These are phyloP conservation scores for Dendronephthya gigantea DNA, from an alignment of 64 coral and sea anemone genomes.

Conservation along the genomic window DNA sequence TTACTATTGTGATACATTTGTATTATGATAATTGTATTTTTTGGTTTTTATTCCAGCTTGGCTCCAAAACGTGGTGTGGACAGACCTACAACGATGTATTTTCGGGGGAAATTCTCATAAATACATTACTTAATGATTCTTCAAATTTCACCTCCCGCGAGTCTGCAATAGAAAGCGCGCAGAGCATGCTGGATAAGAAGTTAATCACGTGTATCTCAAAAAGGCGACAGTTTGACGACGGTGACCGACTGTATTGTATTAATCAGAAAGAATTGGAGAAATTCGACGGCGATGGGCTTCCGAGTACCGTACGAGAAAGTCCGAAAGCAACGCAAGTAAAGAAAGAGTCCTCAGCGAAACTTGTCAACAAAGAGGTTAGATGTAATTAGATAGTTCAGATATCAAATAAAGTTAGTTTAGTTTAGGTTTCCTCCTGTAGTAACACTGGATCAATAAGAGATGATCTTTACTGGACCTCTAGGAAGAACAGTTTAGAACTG, in stretches of 20 bases:
- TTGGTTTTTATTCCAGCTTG: slow-evolving; percentile 18
- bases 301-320: not conserved
- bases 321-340: not conserved
- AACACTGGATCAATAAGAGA: too few relatives aligned
- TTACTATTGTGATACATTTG: not conserved
- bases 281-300: not conserved
- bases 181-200: slow-evolving; percentile 20
- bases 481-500: too few relatives aligned
- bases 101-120: slow-evolving; percentile 23
- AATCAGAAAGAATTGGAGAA: not conserved
- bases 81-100: slow-evolving; percentile 26
- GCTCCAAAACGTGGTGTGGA: slow-evolving; percentile 28
- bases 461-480: too few relatives aligned
- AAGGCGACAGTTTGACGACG: slow-evolving; percentile 18
- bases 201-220: slow-evolving; percentile 27
- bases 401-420: too few relatives aligned
- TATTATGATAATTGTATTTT: not conserved
- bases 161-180: slow-evolving; percentile 7
- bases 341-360: not conserved
- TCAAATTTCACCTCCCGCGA: slow-evolving; percentile 13
- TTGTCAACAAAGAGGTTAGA: not conserved
- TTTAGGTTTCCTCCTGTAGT: too few relatives aligned
- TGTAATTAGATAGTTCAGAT: not conserved
- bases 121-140: slow-evolving; percentile 9
- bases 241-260: slow-evolving; percentile 24